Conservation (phyloP, 2,113 vertebrate genomes). For the Morone saxatilis region DNA sequence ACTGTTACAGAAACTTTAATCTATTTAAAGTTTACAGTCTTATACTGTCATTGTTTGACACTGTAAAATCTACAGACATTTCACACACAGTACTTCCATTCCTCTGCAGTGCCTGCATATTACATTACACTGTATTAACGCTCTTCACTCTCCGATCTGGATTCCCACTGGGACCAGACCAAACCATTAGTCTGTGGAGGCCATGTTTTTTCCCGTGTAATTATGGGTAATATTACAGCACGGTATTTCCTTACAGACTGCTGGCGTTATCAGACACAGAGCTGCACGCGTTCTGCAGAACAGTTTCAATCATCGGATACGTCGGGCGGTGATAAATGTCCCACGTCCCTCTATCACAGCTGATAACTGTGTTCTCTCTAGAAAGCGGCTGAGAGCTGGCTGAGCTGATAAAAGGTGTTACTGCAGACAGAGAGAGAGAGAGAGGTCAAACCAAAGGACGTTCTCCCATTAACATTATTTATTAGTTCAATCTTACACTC, state of each 20-base stretch:
- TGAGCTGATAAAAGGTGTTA: not conserved
- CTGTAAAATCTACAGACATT: too few relatives aligned
- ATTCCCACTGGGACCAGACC: not conserved
- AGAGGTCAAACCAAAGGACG: not conserved
- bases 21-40: too few relatives aligned
- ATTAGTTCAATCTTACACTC: not conserved
- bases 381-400: not conserved
- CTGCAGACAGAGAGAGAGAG: not conserved
- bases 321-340: not conserved
- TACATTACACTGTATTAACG: not conserved
- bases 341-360: not conserved
- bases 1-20: too few relatives aligned
- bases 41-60: too few relatives aligned
- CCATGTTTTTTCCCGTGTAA: not conserved
- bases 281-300: constrained; percentile 2
- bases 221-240: constrained; percentile 12
- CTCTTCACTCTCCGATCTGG: not conserved
- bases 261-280: constrained; percentile 12
- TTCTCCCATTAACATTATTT: not conserved
- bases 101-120: not conserved
- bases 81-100: not conserved
- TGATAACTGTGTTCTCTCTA: not conserved
- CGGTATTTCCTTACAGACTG: constrained; percentile 7
- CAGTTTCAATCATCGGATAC: not conserved
- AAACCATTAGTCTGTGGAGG: constrained; percentile 20